phyloP scores from a whole-genome alignment of 2,113 vertebrate genomes.

The Halcyon malimbica region DNA sequence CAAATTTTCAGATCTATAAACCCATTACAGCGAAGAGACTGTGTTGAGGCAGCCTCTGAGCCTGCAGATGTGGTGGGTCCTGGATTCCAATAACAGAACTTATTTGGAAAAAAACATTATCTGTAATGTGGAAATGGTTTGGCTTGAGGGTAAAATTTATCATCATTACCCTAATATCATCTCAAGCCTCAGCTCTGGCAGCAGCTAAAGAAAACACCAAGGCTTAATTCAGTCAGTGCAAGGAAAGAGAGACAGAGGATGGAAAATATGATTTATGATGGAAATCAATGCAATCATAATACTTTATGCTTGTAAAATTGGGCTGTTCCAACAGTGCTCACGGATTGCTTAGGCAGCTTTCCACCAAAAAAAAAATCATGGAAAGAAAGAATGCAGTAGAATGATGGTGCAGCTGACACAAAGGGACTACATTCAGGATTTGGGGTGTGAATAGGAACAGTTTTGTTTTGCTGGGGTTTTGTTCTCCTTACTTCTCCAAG shows the following conservation, averaged over 20 bases:
- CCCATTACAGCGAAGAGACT: conserved; percentile 54
- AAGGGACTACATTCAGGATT: background rate
- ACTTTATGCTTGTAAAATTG: conserved; percentile 79
- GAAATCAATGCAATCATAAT: conserved; percentile 84
- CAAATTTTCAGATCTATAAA: conserved; percentile 68
- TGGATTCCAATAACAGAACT: conserved; percentile 65
- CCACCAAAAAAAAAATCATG: conserved; percentile 34
- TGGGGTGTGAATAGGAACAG: background rate
- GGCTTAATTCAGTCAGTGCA: conserved; percentile 80
- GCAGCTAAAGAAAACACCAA: conserved; percentile 79
- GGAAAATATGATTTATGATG: conserved; percentile 83
- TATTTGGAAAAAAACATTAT: conserved; percentile 66
- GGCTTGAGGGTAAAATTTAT: conserved; percentile 81
- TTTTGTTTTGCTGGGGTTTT: background rate
- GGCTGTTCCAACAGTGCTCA: conserved; percentile 62
- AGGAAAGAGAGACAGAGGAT: conserved; percentile 77
- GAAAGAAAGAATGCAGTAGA: background rate
- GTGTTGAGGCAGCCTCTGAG: conserved; percentile 32
- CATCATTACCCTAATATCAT: conserved; percentile 88
- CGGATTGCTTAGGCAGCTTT: conserved; percentile 54
- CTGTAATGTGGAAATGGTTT: conserved; percentile 77
- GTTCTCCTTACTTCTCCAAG: background rate
- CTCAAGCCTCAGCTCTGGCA: conserved; percentile 78
- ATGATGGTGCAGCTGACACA: background rate
- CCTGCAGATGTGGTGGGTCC: conserved; percentile 46